phyloP scores from a whole-genome alignment of 2,797 vertebrate species.

The Lacerta viridis region DNA sequence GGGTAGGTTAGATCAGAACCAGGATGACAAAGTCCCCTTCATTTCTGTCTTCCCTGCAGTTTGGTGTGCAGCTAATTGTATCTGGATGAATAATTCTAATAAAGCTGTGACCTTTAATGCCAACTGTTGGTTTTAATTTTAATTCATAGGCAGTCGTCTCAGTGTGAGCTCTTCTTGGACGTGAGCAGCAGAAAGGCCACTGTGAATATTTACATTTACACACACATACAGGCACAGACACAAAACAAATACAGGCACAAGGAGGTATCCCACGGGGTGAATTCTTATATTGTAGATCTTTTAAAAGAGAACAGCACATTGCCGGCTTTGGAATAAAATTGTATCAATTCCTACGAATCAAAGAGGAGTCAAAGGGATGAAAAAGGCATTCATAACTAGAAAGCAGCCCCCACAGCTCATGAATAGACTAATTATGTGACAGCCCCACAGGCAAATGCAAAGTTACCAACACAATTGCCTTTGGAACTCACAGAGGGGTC shows the following conservation, averaged over 20 bases:
- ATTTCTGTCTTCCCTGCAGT: constrained; percentile 63
- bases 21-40: constrained; percentile 42
- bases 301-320: constrained; percentile 72
- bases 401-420: constrained; percentile 75
- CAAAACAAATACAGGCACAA: constrained; percentile 79
- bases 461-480: constrained; percentile 73
- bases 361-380: constrained; percentile 64
- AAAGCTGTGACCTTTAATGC: constrained; percentile 84
- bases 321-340: constrained; percentile 72
- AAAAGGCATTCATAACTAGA: constrained; percentile 70
- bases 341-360: constrained; percentile 73
- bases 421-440: constrained; percentile 78
- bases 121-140: constrained; percentile 83
- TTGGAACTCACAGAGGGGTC: constrained; percentile 74
- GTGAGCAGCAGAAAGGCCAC: constrained; percentile 71
- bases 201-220: constrained; percentile 75
- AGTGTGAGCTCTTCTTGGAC: constrained; percentile 71
- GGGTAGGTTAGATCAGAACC: constrained; percentile 49
- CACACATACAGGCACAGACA: constrained; percentile 47
- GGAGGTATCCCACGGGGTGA: constrained; percentile 72
- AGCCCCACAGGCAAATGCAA: constrained; percentile 77
- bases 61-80: constrained; percentile 76
- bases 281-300: constrained; percentile 73
- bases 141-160: constrained; percentile 79
- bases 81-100: constrained; percentile 83